Conservation (phyloP, 1,140 invertebrate genomes). For the Zaprionus africanus region DNA sequence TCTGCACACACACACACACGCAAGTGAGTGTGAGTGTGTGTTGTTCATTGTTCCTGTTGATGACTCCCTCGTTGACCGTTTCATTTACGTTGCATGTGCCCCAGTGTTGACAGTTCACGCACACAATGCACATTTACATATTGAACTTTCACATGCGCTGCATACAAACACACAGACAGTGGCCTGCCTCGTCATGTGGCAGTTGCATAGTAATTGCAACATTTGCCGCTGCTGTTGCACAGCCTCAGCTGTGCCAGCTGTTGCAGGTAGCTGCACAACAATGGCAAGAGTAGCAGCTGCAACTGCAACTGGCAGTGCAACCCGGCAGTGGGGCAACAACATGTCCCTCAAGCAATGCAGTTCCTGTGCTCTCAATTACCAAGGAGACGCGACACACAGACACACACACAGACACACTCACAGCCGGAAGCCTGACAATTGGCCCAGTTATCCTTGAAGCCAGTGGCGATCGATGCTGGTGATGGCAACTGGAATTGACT, state of each 20-base stretch:
- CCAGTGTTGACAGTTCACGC: conserved; percentile 72
- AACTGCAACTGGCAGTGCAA: conserved; percentile 29
- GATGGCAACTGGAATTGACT: conserved; percentile 13
- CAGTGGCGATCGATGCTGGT: conserved; percentile 9
- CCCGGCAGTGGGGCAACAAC: conserved; percentile 36
- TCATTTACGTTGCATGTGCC: conserved; percentile 70
- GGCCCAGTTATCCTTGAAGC: conserved; percentile 27
- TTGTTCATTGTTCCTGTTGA: conserved; percentile 48
- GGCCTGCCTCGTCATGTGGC: conserved; percentile 50
- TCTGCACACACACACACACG: not conserved
- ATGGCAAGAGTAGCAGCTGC: conserved; percentile 38
- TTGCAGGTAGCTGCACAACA: conserved; percentile 42
- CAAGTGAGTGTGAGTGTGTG: not conserved
- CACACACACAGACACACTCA: not conserved
- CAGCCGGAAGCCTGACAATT: conserved; percentile 42
- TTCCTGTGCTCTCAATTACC: conserved; percentile 52
- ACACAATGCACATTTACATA: conserved; percentile 50
- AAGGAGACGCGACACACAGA: conserved; percentile 22
- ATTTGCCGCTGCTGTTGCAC: conserved; percentile 51
- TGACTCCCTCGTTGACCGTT: conserved; percentile 80
- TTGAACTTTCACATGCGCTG: conserved; percentile 35
- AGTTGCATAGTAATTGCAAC: conserved; percentile 77
- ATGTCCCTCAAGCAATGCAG: conserved; percentile 58
- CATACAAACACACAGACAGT: conserved; percentile 9
- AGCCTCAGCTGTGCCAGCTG: conserved; percentile 53